Percentiles rank a stretch among this genome's conserved stretches.
Conservation (phyloP, 2,888 invertebrate genomes). For the Pristionchus mayeri region DNA sequence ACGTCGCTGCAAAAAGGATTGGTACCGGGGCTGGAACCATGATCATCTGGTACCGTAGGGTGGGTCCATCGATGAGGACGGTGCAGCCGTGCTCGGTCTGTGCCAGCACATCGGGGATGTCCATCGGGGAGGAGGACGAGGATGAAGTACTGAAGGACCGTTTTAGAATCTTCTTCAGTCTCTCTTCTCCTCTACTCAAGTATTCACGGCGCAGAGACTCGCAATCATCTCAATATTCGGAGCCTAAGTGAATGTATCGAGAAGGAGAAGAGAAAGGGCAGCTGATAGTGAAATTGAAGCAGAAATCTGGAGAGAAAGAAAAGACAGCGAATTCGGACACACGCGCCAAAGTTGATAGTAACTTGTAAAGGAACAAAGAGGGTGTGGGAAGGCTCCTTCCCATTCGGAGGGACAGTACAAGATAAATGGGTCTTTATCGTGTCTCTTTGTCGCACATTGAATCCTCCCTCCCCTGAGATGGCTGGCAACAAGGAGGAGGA, state of each 20-base stretch:
- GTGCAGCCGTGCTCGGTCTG: constrained; percentile 73
- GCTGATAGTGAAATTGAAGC: constrained; percentile 3
- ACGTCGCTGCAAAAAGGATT: constrained; percentile 59
- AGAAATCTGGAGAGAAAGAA: not conserved
- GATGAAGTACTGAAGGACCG: constrained; percentile 59
- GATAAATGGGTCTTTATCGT: constrained; percentile 42
- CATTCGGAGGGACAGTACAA: constrained; percentile 22
- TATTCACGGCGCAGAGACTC: constrained; percentile 27
- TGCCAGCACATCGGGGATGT: constrained; percentile 72
- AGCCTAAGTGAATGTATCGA: constrained; percentile 43
- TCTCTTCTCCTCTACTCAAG: constrained; percentile 17
- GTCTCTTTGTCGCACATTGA: constrained; percentile 9
- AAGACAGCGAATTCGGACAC: not conserved
- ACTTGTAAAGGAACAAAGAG: constrained; percentile 41
- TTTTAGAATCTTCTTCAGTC: not conserved
- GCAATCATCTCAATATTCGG: constrained; percentile 44
- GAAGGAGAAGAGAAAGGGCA: constrained; percentile 28
- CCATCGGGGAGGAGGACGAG: constrained; percentile 51
- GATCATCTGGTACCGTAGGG: constrained; percentile 57
- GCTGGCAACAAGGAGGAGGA: constrained; percentile 17
- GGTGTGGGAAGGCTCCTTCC: constrained; percentile 2
- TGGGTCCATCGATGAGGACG: constrained; percentile 71
- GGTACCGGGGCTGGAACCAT: not conserved
- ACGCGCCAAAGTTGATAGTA: constrained; percentile 37
- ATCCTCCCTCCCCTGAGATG: constrained; percentile 1